A percentile compares a stretch with the other conserved stretches of the same genome.
Conservation (phyloP, 1,140 invertebrate species). For the Lordiphosa clarofinis region DNA sequence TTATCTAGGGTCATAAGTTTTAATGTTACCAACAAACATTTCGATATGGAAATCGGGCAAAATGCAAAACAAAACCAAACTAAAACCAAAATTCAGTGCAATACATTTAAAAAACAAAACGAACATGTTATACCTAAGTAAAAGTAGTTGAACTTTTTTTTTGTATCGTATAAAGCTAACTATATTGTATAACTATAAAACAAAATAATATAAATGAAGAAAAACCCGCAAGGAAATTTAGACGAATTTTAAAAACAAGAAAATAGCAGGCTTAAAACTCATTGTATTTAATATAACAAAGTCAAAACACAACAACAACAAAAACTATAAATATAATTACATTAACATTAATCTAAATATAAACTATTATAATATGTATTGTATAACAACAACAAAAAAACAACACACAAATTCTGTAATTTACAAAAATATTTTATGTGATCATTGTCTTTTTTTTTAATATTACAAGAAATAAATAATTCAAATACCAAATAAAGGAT, state of each 20-base stretch:
- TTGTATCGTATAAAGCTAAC: conserved; percentile 65
- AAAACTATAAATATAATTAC: conserved; percentile 53
- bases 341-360: conserved; percentile 55
- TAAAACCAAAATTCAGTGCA: conserved; percentile 56
- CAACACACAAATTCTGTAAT: conserved; percentile 59
- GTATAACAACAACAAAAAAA: conserved; percentile 55
- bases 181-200: conserved; percentile 46
- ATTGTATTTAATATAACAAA: conserved; percentile 43
- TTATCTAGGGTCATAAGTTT: conserved; percentile 58
- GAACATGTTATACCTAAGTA: conserved; percentile 53
- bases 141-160: conserved; percentile 64
- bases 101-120: conserved; percentile 45
- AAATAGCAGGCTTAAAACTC: conserved; percentile 53
- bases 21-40: conserved; percentile 44
- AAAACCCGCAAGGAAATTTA: conserved; percentile 59
- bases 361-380: conserved; percentile 67
- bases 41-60: conserved; percentile 13
- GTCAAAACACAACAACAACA: conserved; percentile 26
- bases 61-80: conserved; percentile 18
- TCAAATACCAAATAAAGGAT: conserved; percentile 73
- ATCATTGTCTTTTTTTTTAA: conserved; percentile 76
- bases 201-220: conserved; percentile 7
- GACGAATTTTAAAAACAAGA: conserved; percentile 69
- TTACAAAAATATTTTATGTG: conserved; percentile 77
- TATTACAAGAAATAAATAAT: conserved; percentile 77